phyloP scores from a whole-genome alignment of 2,113 vertebrate species.

The Phrynosoma blainvillii region DNA sequence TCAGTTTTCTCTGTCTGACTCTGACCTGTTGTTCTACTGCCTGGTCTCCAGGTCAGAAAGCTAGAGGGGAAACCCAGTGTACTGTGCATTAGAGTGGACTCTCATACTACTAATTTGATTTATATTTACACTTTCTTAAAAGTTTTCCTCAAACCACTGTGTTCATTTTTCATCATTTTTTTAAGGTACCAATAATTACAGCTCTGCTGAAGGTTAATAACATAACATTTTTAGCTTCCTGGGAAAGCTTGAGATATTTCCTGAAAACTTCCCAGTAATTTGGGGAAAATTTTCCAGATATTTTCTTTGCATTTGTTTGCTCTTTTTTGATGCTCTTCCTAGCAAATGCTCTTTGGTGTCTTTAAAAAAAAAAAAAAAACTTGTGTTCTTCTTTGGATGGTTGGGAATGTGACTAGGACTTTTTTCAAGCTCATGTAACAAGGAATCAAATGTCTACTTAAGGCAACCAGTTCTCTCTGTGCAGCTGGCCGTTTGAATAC shows the following conservation, averaged over 20 bases:
- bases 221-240: background rate
- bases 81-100: background rate
- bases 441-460: too few relatives aligned
- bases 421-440: background rate
- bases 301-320: background rate
- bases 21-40: background rate
- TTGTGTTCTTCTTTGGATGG: background rate
- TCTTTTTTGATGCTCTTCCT: background rate
- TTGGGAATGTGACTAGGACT: background rate
- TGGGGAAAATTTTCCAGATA: background rate
- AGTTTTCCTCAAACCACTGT: background rate
- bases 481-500: too few relatives aligned
- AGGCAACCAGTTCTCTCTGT: too few relatives aligned
- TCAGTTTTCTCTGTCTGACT: background rate
- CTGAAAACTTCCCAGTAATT: too few relatives aligned
- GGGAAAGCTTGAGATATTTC: too few relatives aligned
- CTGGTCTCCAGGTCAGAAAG: background rate
- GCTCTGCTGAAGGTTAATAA: background rate
- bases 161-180: background rate
- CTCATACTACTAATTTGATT: background rate
- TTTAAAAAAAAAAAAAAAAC: background rate
- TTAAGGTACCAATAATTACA: background rate
- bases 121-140: background rate
- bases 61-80: background rate
- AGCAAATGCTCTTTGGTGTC: background rate